These are phyloP conservation scores for Atrichornis clamosus DNA, from an alignment of 2,113 vertebrate species.

Conservation along the genomic window DNA sequence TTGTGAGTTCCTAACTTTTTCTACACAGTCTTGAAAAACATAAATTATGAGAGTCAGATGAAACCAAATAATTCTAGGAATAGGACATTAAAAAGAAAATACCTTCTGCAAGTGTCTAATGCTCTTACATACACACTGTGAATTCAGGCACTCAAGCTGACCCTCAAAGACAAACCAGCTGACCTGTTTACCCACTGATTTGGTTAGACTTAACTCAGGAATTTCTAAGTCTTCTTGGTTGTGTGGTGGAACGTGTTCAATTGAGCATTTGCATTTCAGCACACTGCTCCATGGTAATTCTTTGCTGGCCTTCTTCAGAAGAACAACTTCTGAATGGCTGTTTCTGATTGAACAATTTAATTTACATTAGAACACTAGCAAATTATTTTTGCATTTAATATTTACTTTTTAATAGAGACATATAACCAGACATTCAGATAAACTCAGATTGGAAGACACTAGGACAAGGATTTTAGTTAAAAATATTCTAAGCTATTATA, in stretches of 20 bases:
- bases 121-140: neutral
- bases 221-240: neutral
- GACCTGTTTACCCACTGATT: neutral
- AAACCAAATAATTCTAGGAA: neutral
- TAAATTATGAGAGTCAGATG: neutral
- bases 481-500: neutral
- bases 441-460: neutral
- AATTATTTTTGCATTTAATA: neutral
- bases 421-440: neutral
- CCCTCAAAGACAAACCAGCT: neutral
- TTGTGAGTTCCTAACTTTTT: neutral
- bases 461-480: neutral
- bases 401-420: neutral
- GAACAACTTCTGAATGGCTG: neutral
- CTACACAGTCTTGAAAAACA: neutral
- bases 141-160: neutral
- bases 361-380: neutral
- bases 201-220: neutral
- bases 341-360: neutral
- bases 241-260: neutral
- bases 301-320: neutral
- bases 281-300: neutral
- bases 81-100: neutral
- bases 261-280: neutral
- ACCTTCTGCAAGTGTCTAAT: neutral